phyloP scores from a whole-genome alignment of 2,797 vertebrate genomes.

The Phrynocephalus guinanensis region DNA sequence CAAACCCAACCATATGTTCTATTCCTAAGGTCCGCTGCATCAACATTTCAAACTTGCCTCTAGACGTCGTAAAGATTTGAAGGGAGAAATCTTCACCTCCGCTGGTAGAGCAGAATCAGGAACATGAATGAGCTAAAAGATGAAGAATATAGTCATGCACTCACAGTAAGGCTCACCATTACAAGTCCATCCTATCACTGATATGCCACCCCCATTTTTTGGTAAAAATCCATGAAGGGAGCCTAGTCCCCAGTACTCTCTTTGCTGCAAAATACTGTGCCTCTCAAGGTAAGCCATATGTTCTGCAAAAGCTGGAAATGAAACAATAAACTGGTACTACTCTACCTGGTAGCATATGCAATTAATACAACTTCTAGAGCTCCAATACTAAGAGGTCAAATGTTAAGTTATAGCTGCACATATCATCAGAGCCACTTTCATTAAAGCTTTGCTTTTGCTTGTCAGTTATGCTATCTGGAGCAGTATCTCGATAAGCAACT shows the following conservation, averaged over 20 bases:
- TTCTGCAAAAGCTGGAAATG: not conserved
- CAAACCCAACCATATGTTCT: not conserved
- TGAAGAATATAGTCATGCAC: not conserved
- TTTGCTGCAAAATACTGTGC: not conserved
- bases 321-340: not conserved
- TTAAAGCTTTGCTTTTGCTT: not conserved
- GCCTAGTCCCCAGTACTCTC: not conserved
- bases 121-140: conserved; percentile 85
- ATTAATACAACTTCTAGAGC: not conserved
- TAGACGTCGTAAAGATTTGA: conserved; percentile 91
- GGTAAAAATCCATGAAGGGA: not conserved
- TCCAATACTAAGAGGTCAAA: not conserved
- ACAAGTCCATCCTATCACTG: not conserved
- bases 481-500: not conserved
- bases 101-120: conserved; percentile 81
- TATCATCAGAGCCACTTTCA: not conserved
- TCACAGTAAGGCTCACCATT: not conserved
- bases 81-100: conserved; percentile 93
- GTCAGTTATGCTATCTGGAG: not conserved
- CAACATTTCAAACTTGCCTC: conserved; percentile 82
- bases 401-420: not conserved
- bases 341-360: not conserved
- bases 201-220: not conserved
- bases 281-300: not conserved
- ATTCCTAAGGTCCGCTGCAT: conserved; percentile 11